These are phyloP conservation scores for Myotis planiceps DNA, from an alignment of 2,797 vertebrate species.

Conservation along the genomic window DNA sequence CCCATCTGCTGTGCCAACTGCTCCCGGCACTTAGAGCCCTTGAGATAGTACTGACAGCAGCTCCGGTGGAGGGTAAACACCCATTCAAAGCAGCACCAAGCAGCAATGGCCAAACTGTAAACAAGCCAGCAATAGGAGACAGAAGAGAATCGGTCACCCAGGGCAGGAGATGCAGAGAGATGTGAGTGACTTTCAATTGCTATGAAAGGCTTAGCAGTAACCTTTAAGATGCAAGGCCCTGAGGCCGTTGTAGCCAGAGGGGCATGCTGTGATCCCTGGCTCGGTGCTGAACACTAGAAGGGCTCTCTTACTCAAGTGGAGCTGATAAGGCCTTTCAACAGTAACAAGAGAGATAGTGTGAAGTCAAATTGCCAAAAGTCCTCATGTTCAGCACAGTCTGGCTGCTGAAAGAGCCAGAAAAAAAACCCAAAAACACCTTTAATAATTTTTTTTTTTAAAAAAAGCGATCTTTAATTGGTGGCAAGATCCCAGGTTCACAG, in stretches of 20 bases:
- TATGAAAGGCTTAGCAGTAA: background rate
- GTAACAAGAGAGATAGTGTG: background rate
- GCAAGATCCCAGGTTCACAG: background rate
- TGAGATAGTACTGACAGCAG: background rate
- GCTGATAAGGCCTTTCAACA: constrained; percentile 37
- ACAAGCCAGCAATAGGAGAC: background rate
- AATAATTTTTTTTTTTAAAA: too few relatives aligned
- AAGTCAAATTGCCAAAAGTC: background rate
- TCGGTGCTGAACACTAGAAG: background rate
- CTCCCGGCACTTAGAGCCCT: background rate
- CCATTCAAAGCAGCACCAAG: background rate
- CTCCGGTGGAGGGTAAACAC: background rate
- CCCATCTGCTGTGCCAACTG: background rate
- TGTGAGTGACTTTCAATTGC: background rate
- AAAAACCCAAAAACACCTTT: background rate
- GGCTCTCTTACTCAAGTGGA: constrained; percentile 30
- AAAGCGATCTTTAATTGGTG: background rate
- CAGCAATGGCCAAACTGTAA: background rate
- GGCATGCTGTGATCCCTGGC: background rate
- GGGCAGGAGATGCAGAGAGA: background rate
- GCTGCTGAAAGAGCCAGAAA: background rate
- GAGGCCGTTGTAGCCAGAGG: background rate
- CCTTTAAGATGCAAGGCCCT: background rate
- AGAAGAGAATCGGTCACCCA: background rate
- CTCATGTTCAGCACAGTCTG: background rate